Percentiles rank a stretch among this genome's conserved stretches.
Conservation (phyloP, 2,797 vertebrate species). For the Poecile montanus region DNA sequence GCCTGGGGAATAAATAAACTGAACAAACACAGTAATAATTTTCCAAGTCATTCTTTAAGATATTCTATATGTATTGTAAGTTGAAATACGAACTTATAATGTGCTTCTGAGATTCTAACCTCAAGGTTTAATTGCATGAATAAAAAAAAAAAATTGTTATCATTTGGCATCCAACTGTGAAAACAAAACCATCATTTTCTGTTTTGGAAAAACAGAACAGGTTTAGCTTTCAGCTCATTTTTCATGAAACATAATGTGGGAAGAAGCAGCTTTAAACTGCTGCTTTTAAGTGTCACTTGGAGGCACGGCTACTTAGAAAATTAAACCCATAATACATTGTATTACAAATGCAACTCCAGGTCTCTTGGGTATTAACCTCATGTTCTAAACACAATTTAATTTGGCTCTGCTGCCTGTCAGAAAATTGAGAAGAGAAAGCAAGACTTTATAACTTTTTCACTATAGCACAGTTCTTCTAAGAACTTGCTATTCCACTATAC, state of each 20-base stretch:
- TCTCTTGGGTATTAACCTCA: constrained; percentile 50
- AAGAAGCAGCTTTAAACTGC: neutral
- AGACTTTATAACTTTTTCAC: constrained; percentile 15
- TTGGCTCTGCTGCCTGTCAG: constrained; percentile 10
- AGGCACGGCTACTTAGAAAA: constrained; percentile 50
- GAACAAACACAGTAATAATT: neutral
- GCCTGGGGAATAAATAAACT: neutral
- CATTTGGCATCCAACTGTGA: neutral
- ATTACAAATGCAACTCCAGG: constrained; percentile 24
- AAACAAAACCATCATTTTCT: neutral
- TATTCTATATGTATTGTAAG: neutral
- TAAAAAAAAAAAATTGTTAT: neutral
- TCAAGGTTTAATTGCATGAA: neutral
- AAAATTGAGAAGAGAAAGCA: constrained; percentile 14
- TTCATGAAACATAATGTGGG: neutral
- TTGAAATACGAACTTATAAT: neutral
- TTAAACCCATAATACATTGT: constrained; percentile 32
- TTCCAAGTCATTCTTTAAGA: neutral
- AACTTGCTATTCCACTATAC: neutral
- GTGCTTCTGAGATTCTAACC: neutral
- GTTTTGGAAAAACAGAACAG: neutral
- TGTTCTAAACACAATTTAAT: constrained; percentile 50
- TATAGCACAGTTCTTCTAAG: neutral
- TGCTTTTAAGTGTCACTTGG: constrained; percentile 25
- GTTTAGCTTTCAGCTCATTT: neutral